Percentiles rank a stretch among this genome's conserved stretches.
These are phyloP conservation scores for Trialeurodes vaporariorum DNA, from an alignment of 1,140 invertebrate genomes.

Conservation along the genomic window DNA sequence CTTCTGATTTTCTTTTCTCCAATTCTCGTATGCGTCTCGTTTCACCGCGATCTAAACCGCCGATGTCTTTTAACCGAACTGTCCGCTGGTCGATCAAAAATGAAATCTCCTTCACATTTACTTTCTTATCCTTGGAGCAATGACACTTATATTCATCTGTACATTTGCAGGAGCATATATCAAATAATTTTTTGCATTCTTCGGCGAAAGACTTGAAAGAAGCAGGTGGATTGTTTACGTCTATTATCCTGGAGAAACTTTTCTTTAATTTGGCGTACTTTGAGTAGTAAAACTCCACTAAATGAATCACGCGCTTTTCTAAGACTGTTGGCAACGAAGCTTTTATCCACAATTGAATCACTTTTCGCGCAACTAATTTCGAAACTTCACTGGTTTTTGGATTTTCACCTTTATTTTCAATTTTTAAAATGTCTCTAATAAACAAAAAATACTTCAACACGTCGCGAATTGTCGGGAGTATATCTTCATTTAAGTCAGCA, in stretches of 20 bases:
- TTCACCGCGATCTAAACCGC: background rate
- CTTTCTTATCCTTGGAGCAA: constrained; percentile 7
- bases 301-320: background rate
- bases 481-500: background rate
- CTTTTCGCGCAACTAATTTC: background rate
- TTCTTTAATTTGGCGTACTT: constrained; percentile 3
- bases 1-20: background rate
- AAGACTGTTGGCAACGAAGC: constrained; percentile 1
- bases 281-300: constrained; percentile 6
- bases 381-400: background rate
- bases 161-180: constrained; percentile 12
- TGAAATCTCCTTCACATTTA: background rate
- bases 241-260: constrained; percentile 3
- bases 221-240: too few relatives aligned
- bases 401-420: constrained; percentile 8
- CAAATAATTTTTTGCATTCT: constrained; percentile 5
- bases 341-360: constrained; percentile 12
- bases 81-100: constrained; percentile 12
- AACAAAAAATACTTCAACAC: background rate
- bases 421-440: background rate
- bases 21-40: background rate
- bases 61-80: constrained; percentile 3
- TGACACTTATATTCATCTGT: constrained; percentile 7
- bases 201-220: constrained; percentile 4
- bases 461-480: background rate